Base-by-base conservation (phyloP, 2,888 invertebrate species). In the Lomographa bimaculata region DNA sequence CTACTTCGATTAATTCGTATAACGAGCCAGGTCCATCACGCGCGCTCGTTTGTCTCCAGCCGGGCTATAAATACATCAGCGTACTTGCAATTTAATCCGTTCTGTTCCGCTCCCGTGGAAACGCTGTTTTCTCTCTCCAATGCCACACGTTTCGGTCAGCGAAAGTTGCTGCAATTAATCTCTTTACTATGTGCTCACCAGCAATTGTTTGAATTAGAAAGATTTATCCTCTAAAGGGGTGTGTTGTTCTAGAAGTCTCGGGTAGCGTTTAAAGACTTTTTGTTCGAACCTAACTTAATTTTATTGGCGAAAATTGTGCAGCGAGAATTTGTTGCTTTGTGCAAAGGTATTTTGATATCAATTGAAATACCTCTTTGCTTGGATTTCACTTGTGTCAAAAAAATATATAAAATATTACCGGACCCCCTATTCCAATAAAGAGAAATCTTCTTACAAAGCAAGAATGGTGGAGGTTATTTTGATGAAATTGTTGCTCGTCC, bases 11-110 rank as follows among this genome's bases (percentile, higher is more conserved):
- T 89, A 89, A 89, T 87, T 85, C 85, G 78, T 79, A 87, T 87
- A 89, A 89, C 87, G 87, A 87, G 87, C 77, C 78, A 73, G 83
- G 85, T 87, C 87, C 87, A 87, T 89, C 87, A 87, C 84, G 71
- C 68, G 79, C 78, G 85, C 80, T 81, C 89, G 85, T 86, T 87
- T 87, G 89, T 87, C 87, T 86, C 85, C 72, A 72, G 74, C 66
- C 78, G 72, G 70, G 85, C 87, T 84, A 86, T 89, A 87, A 87
- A 87, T 87, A 87, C 85, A 84, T 87, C 87, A 87, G 77, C 84
- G 86, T 79, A 81, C 84, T 85, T 80, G 85, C 85, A 83, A 84
- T 87, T 87, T 86, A 87, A 87, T 87, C 86, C 81, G 73, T 79
- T 76, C 77, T 76, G 81, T 79, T 83, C 75, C 76, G 77, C 71